Conservation (phyloP, 2,888 invertebrate genomes). For the Cerastis rubricosa region DNA sequence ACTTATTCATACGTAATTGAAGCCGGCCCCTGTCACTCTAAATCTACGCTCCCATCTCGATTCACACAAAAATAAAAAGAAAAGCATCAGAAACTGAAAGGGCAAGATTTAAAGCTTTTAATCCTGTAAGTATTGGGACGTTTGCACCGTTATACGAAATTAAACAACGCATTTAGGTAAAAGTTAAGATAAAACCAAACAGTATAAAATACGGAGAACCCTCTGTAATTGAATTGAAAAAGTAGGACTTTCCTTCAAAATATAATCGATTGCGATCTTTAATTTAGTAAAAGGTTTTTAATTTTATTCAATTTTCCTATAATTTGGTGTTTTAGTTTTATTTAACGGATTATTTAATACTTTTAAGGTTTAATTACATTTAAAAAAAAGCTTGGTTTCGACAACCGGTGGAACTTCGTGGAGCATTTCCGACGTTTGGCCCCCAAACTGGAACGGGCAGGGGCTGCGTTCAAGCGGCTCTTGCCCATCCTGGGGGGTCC, state of each 20-base stretch:
- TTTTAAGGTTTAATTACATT: neutral
- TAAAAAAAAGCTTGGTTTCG: no score
- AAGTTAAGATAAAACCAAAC: neutral
- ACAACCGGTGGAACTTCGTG: no score
- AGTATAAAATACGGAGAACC: slow-evolving; percentile 4
- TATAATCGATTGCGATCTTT: slow-evolving; percentile 7
- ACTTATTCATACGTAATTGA: neutral
- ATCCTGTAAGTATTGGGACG: neutral
- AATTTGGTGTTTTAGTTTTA: neutral
- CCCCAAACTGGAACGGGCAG: no score
- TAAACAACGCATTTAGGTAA: neutral
- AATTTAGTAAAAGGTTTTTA: neutral
- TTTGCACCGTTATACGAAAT: slow-evolving; percentile 2
- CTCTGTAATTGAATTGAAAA: slow-evolving; percentile 4
- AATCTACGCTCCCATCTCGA: neutral
- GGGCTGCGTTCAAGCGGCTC: no score
- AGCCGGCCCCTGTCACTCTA: neutral
- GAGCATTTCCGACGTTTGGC: no score
- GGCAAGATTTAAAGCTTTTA: neutral
- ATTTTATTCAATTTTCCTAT: neutral
- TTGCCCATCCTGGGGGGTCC: no score
- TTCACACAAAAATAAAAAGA: neutral
- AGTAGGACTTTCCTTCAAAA: neutral
- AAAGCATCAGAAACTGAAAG: neutral
- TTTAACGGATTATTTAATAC: neutral